phyloP scores from a whole-genome alignment of 2,888 invertebrate genomes.

The Harpalus rubripes region DNA sequence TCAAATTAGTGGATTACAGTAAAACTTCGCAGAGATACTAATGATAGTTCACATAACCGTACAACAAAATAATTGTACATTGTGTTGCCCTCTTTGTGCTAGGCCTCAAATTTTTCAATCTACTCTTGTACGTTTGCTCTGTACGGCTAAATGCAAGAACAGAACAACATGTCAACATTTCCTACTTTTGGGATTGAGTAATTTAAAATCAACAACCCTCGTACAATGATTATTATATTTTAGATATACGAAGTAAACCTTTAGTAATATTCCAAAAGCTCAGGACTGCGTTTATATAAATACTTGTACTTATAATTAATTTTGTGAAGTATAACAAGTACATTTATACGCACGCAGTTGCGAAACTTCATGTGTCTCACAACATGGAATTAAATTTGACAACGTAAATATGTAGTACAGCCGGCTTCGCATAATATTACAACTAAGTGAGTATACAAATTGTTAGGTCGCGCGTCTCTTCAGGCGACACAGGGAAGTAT shows the following conservation, averaged over 20 bases:
- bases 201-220: too few species aligned
- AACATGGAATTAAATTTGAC: constrained; percentile 35
- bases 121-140: too few species aligned
- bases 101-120: too few species aligned
- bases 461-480: constrained; percentile 34
- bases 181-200: too few species aligned
- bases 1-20: too few species aligned
- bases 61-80: too few species aligned
- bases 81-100: too few species aligned
- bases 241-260: neutral
- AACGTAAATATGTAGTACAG: constrained; percentile 46
- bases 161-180: too few species aligned
- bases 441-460: constrained; percentile 38
- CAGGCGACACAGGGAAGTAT: neutral
- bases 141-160: too few species aligned
- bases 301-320: constrained; percentile 39
- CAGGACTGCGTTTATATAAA: neutral
- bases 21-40: too few species aligned
- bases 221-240: too few species aligned
- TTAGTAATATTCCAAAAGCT: neutral
- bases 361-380: constrained; percentile 31
- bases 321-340: constrained; percentile 29
- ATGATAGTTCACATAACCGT: too few species aligned
- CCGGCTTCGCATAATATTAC: constrained; percentile 30
- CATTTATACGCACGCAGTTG: constrained; percentile 12